Evolutionary conservation across 2,797 vertebrate species (phyloP), one percentile per base, ranked within the genome.

Genomic region (Alcedo atthis): DNA sequence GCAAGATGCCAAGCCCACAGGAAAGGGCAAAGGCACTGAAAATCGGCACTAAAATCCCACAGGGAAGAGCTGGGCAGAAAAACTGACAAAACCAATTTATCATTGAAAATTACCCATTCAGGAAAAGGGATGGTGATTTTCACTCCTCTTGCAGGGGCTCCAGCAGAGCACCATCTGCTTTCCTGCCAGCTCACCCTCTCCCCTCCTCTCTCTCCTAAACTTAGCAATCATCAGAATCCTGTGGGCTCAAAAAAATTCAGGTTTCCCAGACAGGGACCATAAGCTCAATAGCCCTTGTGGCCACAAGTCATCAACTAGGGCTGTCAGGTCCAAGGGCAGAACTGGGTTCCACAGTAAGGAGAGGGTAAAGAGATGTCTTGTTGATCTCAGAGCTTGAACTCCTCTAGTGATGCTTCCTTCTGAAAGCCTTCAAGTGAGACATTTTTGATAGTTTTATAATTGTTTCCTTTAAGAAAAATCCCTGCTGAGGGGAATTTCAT

Each of bases 361-460:
- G 42, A 2, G 1, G 4, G 20, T 15, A 25, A 94, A 89, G 30
- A 82, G 69, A 18, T 77, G 42, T 35, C 61, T 87, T 5, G 4
- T 35, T 49, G 51, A 70, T 89, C 68, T 68, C 49, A 80, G 71
- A 81, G 40, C 46, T 37, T 87, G 62, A 92, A 87, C 13, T 55
- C 76, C 51, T 62, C 6, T 30, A 55, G 58, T 26, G 69, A 78
- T 58, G 14, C 18, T 93, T 85, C 79, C 33, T 90, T 78, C 62
- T 78, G 79, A 92, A 93, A 90, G 37, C 58, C 89, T 90, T 87
- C 61, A 93, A 92, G 42, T 79, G 55, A 92, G 62, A 81, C 26
- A 13, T 51, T 94, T 95, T 75, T 87, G 26, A 92, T 94, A 87
- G 85, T 51, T 94, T 93, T 91, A 81, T 87, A 94, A 87, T 87